Conservation (phyloP, 2,113 vertebrate genomes). For the Ophthalmolycus amberensis region DNA sequence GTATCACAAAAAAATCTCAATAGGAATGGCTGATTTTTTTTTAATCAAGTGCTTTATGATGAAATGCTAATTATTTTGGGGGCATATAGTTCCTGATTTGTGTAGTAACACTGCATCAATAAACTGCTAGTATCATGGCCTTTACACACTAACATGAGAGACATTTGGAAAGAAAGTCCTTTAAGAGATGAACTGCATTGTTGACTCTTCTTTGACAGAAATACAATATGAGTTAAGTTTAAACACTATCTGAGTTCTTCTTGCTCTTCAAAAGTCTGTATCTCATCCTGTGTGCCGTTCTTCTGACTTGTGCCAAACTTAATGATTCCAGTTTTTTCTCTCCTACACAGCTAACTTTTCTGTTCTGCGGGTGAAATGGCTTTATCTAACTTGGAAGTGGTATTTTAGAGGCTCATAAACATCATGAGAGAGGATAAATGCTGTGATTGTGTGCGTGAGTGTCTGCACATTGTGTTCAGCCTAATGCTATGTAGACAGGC, state of each 20-base stretch:
- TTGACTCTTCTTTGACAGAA: conserved; percentile 11
- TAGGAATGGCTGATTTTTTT: background rate
- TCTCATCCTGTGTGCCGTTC: conserved; percentile 52
- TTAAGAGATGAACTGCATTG: background rate
- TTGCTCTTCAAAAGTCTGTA: conserved; percentile 39
- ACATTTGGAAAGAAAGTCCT: conserved; percentile 52
- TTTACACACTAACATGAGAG: conserved; percentile 26
- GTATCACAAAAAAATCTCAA: background rate
- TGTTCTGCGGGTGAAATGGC: conserved; percentile 28
- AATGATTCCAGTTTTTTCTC: conserved; percentile 48
- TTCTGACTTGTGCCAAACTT: conserved; percentile 65
- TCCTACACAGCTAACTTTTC: conserved; percentile 51
- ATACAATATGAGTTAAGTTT: background rate
- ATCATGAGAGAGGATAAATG: conserved; percentile 10
- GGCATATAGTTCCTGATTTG: background rate
- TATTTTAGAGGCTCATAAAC: conserved; percentile 24
- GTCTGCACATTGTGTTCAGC: conserved; percentile 23
- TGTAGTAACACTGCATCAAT: conserved; percentile 17
- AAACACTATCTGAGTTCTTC: conserved; percentile 21
- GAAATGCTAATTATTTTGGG: background rate
- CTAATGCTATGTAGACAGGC: conserved; percentile 31
- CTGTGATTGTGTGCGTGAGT: conserved; percentile 11
- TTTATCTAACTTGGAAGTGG: conserved; percentile 31
- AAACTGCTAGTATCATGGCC: conserved; percentile 48
- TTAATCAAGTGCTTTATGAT: conserved; percentile 3